phyloP scores from a whole-genome alignment of 2,113 vertebrate genomes.

The Elephantulus edwardii region DNA sequence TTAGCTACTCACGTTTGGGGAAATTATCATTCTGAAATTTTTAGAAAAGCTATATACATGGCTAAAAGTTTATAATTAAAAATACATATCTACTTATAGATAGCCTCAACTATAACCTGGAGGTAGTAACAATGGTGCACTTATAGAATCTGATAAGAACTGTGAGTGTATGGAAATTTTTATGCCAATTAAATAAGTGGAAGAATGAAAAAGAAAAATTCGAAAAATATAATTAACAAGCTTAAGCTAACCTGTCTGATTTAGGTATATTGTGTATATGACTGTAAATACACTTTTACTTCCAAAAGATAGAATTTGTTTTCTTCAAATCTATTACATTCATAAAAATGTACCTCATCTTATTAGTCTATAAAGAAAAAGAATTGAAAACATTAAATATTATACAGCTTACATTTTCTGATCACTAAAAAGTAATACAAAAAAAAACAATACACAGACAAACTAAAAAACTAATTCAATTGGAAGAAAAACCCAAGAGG shows the following conservation, averaged over 20 bases:
- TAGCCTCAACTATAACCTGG: background rate
- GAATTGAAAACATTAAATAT: constrained; percentile 29
- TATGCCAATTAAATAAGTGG: background rate
- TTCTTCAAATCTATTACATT: background rate
- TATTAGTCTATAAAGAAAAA: background rate
- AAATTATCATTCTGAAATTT: constrained; percentile 16
- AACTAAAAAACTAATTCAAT: background rate
- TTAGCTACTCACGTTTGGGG: background rate
- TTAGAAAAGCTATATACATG: too few species aligned
- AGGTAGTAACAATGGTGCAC: background rate
- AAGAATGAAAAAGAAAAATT: background rate
- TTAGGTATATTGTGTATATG: background rate
- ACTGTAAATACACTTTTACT: background rate
- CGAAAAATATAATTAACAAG: constrained; percentile 37
- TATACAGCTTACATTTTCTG: background rate
- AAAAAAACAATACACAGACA: background rate
- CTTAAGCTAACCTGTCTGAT: background rate
- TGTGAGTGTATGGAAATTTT: constrained; percentile 10
- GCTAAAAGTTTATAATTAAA: too few species aligned
- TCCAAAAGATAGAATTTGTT: background rate
- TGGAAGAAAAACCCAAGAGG: background rate
- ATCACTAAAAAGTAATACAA: constrained; percentile 1
- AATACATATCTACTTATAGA: too few species aligned
- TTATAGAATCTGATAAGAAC: background rate
- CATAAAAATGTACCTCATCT: background rate